A percentile compares a stretch with the other conserved stretches of the same genome.
These are phyloP conservation scores for Drosophila dunni DNA, from an alignment of 1,140 invertebrate genomes.

Conservation along the genomic window DNA sequence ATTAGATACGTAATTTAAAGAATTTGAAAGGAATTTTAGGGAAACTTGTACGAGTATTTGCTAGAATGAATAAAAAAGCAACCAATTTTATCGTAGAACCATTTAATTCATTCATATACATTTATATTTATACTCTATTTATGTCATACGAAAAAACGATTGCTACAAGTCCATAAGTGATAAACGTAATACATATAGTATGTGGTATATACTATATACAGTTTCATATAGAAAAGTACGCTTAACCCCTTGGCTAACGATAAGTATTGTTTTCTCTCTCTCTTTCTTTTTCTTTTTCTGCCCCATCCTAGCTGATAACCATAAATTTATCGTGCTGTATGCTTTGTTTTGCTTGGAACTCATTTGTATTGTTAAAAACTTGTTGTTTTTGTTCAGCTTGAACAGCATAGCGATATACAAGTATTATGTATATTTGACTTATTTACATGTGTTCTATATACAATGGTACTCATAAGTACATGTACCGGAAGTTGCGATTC, in stretches of 20 bases:
- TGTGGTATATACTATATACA: not conserved
- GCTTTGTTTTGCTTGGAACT: constrained; percentile 20
- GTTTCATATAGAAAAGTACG: not conserved
- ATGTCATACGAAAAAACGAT: not conserved
- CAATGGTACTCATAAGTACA: not conserved
- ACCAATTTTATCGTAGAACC: no score
- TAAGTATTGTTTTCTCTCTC: constrained; percentile 12
- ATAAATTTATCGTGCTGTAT: constrained; percentile 30
- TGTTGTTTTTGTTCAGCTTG: constrained; percentile 34
- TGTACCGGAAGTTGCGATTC: constrained; percentile 32
- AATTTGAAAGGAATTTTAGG: no score
- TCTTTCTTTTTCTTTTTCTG: not conserved
- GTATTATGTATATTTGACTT: constrained; percentile 15
- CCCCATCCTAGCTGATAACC: constrained; percentile 21
- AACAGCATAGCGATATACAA: constrained; percentile 34
- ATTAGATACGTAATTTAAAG: no score
- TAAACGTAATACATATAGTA: not conserved
- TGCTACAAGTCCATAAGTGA: not conserved
- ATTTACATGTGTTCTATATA: constrained; percentile 10
- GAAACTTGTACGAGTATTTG: no score
- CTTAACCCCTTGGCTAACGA: constrained; percentile 13
- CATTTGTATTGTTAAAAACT: constrained; percentile 10
- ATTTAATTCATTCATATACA: not conserved
- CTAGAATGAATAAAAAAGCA: no score
- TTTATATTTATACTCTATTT: not conserved